Conservation (phyloP, 2,888 invertebrate genomes). For the Cordilura impudica region DNA sequence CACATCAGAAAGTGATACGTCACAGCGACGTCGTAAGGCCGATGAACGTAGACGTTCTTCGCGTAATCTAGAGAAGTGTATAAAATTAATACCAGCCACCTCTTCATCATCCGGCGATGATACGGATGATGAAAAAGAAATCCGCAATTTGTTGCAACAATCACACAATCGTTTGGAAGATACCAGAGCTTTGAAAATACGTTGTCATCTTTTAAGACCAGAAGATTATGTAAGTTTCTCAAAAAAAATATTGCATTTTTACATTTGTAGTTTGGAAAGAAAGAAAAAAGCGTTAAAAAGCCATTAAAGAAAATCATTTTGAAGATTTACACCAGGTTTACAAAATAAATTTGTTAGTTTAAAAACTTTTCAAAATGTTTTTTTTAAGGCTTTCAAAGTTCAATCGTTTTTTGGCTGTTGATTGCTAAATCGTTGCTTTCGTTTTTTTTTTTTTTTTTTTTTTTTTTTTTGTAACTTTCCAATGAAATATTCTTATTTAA, state of each 20-base stretch:
- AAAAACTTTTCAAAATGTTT: too few relatives aligned
- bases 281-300: too few relatives aligned
- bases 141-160: slow-evolving; percentile 75
- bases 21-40: slow-evolving; percentile 75
- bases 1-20: slow-evolving; percentile 77
- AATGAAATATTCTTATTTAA: too few relatives aligned
- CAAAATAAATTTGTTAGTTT: too few relatives aligned
- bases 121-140: slow-evolving; percentile 76
- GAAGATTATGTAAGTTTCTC: slow-evolving; percentile 77
- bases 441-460: background rate
- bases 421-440: background rate
- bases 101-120: slow-evolving; percentile 76
- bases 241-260: background rate
- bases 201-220: slow-evolving; percentile 77
- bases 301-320: too few relatives aligned
- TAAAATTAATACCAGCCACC: slow-evolving; percentile 73
- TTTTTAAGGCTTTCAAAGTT: too few relatives aligned
- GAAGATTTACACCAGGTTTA: too few relatives aligned
- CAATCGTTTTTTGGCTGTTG: too few relatives aligned
- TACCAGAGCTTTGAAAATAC: slow-evolving; percentile 76
- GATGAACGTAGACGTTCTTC: slow-evolving; percentile 77
- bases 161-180: slow-evolving; percentile 76
- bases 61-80: slow-evolving; percentile 76
- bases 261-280: too few relatives aligned
- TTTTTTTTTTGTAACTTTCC: too few relatives aligned